Evolutionary conservation across 2,888 invertebrate genomes (phyloP).

Genomic region (Drosophila ochracea): DNA sequence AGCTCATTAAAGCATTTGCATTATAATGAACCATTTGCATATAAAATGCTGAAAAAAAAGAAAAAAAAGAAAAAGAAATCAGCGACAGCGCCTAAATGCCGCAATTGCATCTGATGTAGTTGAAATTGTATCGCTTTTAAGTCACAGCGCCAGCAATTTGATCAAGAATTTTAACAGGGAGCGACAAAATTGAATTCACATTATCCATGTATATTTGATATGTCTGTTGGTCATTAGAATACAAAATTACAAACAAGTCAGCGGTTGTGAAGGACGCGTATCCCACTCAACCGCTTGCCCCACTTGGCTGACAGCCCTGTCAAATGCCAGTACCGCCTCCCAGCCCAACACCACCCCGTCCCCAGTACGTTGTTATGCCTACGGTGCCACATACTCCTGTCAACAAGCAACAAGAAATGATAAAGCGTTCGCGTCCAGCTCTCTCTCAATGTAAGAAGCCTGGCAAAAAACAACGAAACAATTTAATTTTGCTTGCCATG

Average conservation of each 20-base stretch:
- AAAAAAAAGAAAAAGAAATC: not conserved
- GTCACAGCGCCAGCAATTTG: slow-evolving; percentile 3
- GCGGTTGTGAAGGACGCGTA: slow-evolving; percentile 22
- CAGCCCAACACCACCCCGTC: not conserved
- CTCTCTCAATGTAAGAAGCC: slow-evolving; percentile 25
- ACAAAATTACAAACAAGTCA: slow-evolving; percentile 48
- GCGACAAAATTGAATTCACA: slow-evolving; percentile 9
- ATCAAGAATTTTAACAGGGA: not conserved
- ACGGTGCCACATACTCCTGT: slow-evolving; percentile 47
- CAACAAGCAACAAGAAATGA: slow-evolving; percentile 69
- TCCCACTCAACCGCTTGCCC: slow-evolving; percentile 5
- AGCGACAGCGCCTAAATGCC: slow-evolving; percentile 21
- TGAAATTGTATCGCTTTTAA: slow-evolving; percentile 25
- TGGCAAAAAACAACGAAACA: slow-evolving; percentile 66
- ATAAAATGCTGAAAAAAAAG: slow-evolving; percentile 22
- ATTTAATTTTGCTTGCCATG: slow-evolving; percentile 79
- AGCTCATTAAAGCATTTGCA: slow-evolving; percentile 42
- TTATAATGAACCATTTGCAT: slow-evolving; percentile 55
- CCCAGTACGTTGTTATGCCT: not conserved
- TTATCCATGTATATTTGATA: slow-evolving; percentile 50
- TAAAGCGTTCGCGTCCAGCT: slow-evolving; percentile 74
- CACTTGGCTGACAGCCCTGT: slow-evolving; percentile 63
- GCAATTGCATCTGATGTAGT: slow-evolving; percentile 11
- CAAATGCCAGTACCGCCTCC: slow-evolving; percentile 52
- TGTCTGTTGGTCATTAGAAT: slow-evolving; percentile 66